Conservation (phyloP, 2,797 vertebrate species). For the Sebastolobus alascanus region DNA sequence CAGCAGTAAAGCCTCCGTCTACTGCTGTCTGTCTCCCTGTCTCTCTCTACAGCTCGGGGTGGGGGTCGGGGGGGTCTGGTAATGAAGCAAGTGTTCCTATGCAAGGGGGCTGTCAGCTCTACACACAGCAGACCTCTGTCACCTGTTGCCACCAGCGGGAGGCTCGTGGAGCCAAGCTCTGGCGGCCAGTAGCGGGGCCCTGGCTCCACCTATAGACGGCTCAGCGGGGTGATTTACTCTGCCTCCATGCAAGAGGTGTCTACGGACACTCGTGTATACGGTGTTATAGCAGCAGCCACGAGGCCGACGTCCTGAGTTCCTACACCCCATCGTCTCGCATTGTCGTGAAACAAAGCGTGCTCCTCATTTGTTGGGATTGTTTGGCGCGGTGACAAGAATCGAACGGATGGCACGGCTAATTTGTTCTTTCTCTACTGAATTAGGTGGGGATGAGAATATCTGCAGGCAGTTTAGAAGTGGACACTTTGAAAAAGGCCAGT, state of each 20-base stretch:
- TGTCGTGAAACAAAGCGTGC: slow-evolving; percentile 27
- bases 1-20: slow-evolving; percentile 70
- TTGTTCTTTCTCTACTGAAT: slow-evolving; percentile 18
- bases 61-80: slow-evolving; percentile 27
- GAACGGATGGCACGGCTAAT: slow-evolving; percentile 21
- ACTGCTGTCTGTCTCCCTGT: slow-evolving; percentile 54
- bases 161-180: slow-evolving; percentile 61
- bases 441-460: not conserved
- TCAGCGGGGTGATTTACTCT: slow-evolving; percentile 62
- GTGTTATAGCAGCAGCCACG: slow-evolving; percentile 12
- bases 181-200: slow-evolving; percentile 62
- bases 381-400: not conserved
- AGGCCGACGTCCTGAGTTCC: slow-evolving; percentile 17
- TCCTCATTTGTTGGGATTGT: not conserved
- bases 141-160: slow-evolving; percentile 80
- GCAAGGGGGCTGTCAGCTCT: slow-evolving; percentile 73
- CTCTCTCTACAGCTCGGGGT: slow-evolving; percentile 9
- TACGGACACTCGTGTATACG: slow-evolving; percentile 30
- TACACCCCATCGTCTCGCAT: not conserved
- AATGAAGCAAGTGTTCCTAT: slow-evolving; percentile 81
- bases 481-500: not conserved
- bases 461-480: not conserved
- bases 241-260: slow-evolving; percentile 55
- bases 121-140: slow-evolving; percentile 84
- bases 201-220: slow-evolving; percentile 72